Evolutionary conservation across 2,888 invertebrate genomes (phyloP).

Genomic region (Dione juno): DNA sequence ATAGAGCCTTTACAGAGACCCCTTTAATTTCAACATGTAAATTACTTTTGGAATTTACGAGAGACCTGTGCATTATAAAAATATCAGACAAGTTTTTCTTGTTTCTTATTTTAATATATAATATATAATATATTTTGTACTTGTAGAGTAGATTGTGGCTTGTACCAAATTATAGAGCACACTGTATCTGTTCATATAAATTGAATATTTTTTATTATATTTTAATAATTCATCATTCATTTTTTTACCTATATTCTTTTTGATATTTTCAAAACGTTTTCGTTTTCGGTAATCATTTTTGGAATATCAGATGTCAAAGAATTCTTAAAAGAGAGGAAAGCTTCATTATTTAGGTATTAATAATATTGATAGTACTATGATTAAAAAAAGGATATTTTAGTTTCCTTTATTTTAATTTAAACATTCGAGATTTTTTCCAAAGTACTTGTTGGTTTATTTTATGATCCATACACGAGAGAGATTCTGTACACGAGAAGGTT

Average conservation of each 20-base stretch:
- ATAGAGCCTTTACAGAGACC: conserved; percentile 49
- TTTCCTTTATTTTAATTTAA: too few species aligned
- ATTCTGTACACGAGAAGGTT: too few species aligned
- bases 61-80: not conserved
- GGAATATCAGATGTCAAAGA: not conserved
- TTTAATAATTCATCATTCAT: not conserved
- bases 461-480: too few species aligned
- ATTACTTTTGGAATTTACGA: conserved; percentile 5
- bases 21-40: conserved; percentile 26
- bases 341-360: not conserved
- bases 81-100: not conserved
- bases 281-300: not conserved
- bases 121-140: too few species aligned
- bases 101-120: not conserved
- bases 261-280: conserved; percentile 2
- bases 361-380: too few species aligned
- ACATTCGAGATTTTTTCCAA: too few species aligned
- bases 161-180: not conserved
- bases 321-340: not conserved
- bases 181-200: not conserved
- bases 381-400: too few species aligned
- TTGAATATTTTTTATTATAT: not conserved
- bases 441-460: too few species aligned
- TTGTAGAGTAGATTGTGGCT: not conserved
- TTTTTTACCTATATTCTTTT: not conserved